Percentiles rank a stretch among this genome's conserved stretches.
These are phyloP conservation scores for Nephrotoma appendiculata DNA, from an alignment of 2,888 invertebrate genomes.

Conservation along the genomic window DNA sequence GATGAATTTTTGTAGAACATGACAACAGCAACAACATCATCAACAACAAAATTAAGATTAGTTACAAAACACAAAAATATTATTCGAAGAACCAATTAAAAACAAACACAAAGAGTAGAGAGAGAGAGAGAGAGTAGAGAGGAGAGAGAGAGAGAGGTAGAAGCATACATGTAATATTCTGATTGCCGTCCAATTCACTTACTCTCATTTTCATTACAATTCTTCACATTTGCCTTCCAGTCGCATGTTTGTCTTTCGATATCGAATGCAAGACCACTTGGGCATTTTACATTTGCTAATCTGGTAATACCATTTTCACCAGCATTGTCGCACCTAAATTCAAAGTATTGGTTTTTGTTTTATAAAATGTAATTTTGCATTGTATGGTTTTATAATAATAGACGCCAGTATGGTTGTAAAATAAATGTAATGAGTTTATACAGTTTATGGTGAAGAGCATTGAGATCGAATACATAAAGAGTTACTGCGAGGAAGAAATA, in stretches of 20 bases:
- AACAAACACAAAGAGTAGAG: not conserved
- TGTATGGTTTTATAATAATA: not conserved
- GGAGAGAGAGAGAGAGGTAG: not conserved
- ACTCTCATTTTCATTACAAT: constrained; percentile 89
- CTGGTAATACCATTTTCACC: constrained; percentile 74
- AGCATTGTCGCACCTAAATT: constrained; percentile 76
- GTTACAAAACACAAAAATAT: not conserved
- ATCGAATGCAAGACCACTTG: constrained; percentile 84
- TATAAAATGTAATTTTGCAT: not conserved
- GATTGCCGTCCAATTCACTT: constrained; percentile 39
- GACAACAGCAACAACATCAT: not conserved
- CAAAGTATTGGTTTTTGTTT: not conserved
- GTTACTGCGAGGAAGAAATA: not conserved
- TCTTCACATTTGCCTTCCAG: constrained; percentile 93
- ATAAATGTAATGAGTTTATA: not conserved
- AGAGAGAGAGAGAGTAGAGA: not conserved
- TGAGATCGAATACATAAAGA: not conserved
- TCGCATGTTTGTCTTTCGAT: constrained; percentile 90
- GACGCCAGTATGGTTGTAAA: not conserved
- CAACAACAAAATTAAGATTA: not conserved
- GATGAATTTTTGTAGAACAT: not conserved
- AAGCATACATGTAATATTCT: not conserved
- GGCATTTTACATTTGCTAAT: constrained; percentile 79
- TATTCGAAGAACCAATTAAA: not conserved
- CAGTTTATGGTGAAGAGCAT: not conserved